Evolutionary conservation across 1,140 invertebrate genomes (phyloP).

Genomic region (Polypedilum vanderplanki): DNA sequence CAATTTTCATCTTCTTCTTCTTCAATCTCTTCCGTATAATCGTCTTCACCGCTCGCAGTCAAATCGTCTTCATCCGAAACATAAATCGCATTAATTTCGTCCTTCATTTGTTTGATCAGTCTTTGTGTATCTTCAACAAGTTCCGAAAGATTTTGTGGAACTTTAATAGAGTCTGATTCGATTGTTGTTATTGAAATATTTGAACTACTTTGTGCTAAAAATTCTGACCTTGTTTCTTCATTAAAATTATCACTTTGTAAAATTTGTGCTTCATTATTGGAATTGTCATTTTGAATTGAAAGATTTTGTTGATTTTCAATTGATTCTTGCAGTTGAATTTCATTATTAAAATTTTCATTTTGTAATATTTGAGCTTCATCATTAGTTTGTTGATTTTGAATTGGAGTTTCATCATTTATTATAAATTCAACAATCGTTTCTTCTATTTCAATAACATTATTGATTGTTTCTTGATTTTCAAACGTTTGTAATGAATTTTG

Average conservation of each 20-base stretch:
- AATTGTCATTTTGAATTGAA: too few species aligned
- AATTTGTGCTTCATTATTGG: background rate
- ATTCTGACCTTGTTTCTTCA: background rate
- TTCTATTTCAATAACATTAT: background rate
- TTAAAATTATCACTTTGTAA: background rate
- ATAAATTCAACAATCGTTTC: background rate
- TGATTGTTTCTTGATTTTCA: too few species aligned
- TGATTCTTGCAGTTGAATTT: background rate
- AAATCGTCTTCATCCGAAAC: constrained; percentile 48
- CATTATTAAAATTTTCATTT: background rate
- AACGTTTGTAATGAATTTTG: too few species aligned
- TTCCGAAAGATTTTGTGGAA: constrained; percentile 47
- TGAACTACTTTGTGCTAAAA: background rate
- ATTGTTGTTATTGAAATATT: background rate
- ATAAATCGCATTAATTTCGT: constrained; percentile 47
- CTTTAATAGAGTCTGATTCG: constrained; percentile 26
- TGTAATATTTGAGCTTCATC: background rate
- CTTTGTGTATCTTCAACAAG: constrained; percentile 52
- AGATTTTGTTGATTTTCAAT: background rate
- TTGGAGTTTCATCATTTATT: background rate
- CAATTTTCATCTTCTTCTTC: constrained; percentile 44
- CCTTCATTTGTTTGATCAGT: constrained; percentile 54
- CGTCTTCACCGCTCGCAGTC: constrained; percentile 42
- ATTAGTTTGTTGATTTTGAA: background rate
- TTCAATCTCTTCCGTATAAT: constrained; percentile 45